Evolutionary conservation across 2,888 invertebrate genomes (phyloP), one percentile per base, ranked within the genome.

Genomic region (Catonia carolina): DNA sequence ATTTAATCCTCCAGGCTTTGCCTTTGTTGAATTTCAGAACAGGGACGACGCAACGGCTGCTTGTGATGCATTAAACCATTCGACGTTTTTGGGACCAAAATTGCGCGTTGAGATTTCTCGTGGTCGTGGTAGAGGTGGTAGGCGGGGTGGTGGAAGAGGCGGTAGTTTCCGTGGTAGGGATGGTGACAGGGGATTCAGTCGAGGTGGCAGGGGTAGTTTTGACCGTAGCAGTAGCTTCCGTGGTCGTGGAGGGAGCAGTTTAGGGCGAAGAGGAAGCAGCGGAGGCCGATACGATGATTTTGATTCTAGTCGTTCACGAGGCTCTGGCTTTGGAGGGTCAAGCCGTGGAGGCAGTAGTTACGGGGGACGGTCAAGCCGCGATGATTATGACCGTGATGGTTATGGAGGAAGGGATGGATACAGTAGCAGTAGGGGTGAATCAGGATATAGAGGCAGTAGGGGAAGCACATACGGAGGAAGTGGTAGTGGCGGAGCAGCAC

Each of bases 1-100:
- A 65, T 88, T 92, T 74, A 92, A 93, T 75, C 93, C 93, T 66
- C 92, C 92, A 66, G 92, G 93, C 69, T 94, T 93, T 75, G 93
- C 92, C 63, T 93, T 93, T 78, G 89, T 93, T 73, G 92, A 93
- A 77, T 94, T 91, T 75, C 85, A 86, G 72, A 89, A 86, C 75
- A 82, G 84, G 73, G 85, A 86, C 70, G 92, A 93, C 75, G 93
- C 93, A 36, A 89, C 91, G 72, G 84, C 87, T 69, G 93, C 93
- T 62, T 90, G 91, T 76, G 86, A 84, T 73, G 86, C 84, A 69
- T 81, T 93, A 77, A 92, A 93, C 69, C 92, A 92, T 62, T 84
- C 86, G 63, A 89, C 90, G 73, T 82, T 92, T 70, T 78, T 90
- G 77, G 92, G 92, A 67, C 86, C 88, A 67, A 90, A 90, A 69